Conservation (phyloP, 2,113 vertebrate genomes). For the Tetrao urogallus region DNA sequence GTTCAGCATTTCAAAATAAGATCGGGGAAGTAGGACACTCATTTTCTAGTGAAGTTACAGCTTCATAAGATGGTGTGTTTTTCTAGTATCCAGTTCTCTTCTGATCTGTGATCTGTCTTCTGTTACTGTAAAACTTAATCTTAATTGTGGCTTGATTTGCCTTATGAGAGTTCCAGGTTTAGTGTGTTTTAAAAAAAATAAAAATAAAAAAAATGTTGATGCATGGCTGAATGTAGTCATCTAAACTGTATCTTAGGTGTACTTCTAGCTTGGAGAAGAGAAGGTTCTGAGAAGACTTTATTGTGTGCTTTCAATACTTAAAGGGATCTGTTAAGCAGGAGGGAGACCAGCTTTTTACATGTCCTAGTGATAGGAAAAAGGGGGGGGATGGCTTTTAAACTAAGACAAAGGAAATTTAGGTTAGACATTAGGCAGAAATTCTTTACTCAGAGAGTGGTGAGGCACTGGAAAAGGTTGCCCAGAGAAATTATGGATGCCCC, state of each 20-base stretch:
- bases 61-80: neutral
- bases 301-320: too few relatives aligned
- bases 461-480: too few relatives aligned
- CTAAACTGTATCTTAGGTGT: neutral
- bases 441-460: too few relatives aligned
- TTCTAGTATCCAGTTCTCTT: neutral
- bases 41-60: neutral
- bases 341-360: too few relatives aligned
- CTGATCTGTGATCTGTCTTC: neutral
- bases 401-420: too few relatives aligned
- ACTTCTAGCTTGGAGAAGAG: neutral
- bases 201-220: neutral
- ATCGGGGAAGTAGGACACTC: neutral
- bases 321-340: too few relatives aligned
- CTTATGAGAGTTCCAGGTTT: neutral
- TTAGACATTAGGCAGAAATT: too few relatives aligned
- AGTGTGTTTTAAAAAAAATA: too few relatives aligned
- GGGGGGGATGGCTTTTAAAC: too few relatives aligned
- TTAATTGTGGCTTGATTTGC: neutral
- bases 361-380: too few relatives aligned
- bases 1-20: neutral
- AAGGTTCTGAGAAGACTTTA: too few relatives aligned
- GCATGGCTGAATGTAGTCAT: neutral
- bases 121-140: neutral
- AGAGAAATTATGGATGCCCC: too few relatives aligned